phyloP scores from a whole-genome alignment of 1,140 invertebrate species.

The Rhynchophorus ferrugineus region DNA sequence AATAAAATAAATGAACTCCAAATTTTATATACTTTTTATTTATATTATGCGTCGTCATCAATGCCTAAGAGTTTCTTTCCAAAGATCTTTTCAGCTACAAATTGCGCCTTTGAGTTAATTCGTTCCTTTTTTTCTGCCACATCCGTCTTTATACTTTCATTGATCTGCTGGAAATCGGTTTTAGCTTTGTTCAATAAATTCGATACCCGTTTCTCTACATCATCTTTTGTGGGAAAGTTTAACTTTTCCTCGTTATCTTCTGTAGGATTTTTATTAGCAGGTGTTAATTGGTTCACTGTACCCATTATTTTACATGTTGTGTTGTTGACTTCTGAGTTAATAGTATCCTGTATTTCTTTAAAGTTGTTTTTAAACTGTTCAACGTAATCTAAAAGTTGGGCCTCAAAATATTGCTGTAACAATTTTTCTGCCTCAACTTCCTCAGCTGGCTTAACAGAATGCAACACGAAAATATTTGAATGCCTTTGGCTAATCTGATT shows the following conservation, averaged over 20 bases:
- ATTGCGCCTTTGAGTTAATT: conserved; percentile 7
- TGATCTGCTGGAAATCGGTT: conserved; percentile 8
- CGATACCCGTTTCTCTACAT: neutral
- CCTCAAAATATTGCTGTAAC: conserved; percentile 9
- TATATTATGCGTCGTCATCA: no score
- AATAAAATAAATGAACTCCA: no score
- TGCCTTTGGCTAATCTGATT: neutral
- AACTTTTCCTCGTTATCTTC: neutral
- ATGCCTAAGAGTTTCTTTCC: conserved; percentile 1
- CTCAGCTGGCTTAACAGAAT: conserved; percentile 6
- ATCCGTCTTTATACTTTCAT: neutral
- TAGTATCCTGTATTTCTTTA: neutral
- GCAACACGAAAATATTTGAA: conserved; percentile 5
- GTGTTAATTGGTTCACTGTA: neutral
- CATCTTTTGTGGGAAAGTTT: conserved; percentile 1
- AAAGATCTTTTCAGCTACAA: conserved; percentile 8
- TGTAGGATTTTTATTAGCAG: neutral
- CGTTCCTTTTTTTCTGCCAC: conserved; percentile 1
- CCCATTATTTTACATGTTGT: neutral
- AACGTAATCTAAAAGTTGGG: conserved; percentile 5
- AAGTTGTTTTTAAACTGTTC: conserved; percentile 8
- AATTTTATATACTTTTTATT: no score
- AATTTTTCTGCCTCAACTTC: conserved; percentile 14
- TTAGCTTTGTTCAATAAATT: neutral
- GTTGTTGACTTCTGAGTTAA: neutral